Base-by-base conservation (phyloP, 2,888 invertebrate genomes). In the Lasioglossum oenotherae region DNA sequence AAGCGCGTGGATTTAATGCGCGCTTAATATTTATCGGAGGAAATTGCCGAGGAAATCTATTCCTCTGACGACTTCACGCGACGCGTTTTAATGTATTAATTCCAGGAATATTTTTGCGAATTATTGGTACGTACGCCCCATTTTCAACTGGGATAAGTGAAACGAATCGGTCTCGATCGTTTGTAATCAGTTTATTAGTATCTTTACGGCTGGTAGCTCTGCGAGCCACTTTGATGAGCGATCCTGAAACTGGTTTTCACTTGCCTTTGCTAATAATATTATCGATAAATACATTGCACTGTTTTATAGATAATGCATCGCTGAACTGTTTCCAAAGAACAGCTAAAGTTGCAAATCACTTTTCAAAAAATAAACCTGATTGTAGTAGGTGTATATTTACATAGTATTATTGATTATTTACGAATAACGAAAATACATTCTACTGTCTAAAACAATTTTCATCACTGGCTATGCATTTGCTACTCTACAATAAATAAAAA, bases 21-120 rank as follows among this genome's bases (percentile, higher is more conserved):
- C 46, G 69, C 41, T 82, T 78, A 74, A 78, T 84, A 82, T 84
- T 74, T 41, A 60, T 74, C 57, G 41, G 31, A 38, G 49, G 41
- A 64, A 67, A 74, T 53, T 53, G 53, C 69, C 31, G 38, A n/a
- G 49, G 31, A 71, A 67, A 74, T 53, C 41, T 69, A 23, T 69
- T n/a, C 12, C 4, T 35, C 8, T 19, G 35, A 14, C 35, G 64
- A 31, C 6, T 16, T 64, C 27, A 5, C 16, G 60, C n/a, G 27
- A 6, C 60, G 2, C 5, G 27, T 31, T 60, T 2, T 16, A 14
- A 27, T 14, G 27, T 60, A 27, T 60, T 31, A 14, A 31, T 60
- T 60, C 27, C 27, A 4, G 14, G 16, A 60, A 27, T 16, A 5
- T 31, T 60, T 60, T 14, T 31, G 12, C 5, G 0, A 60, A 16